Conservation (phyloP, 2,113 vertebrate genomes). For the Colinus virginianus region DNA sequence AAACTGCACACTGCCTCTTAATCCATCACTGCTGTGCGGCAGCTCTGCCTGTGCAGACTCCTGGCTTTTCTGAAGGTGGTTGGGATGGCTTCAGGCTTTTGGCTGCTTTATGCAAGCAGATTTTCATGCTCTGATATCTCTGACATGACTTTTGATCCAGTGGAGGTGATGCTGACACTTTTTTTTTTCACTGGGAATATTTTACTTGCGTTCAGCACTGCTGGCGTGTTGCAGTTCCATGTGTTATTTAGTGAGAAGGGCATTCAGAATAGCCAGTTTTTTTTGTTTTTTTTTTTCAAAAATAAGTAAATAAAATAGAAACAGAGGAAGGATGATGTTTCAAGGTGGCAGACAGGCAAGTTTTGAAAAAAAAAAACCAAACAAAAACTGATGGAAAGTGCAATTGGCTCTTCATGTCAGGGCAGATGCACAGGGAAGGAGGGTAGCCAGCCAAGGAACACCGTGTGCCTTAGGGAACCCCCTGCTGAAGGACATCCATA, state of each 20-base stretch:
- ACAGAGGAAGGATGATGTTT: not conserved
- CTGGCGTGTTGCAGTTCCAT: not conserved
- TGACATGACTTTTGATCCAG: conserved; percentile 66
- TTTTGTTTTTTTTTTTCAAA: not conserved
- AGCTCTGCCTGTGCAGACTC: not conserved
- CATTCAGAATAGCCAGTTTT: not conserved
- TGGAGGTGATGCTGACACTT: conserved; percentile 33
- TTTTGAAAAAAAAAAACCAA: not conserved
- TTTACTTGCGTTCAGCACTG: conserved; percentile 22
- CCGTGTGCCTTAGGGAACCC: not conserved
- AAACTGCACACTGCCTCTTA: not conserved
- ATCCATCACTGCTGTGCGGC: not conserved
- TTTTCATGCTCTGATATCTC: conserved; percentile 61
- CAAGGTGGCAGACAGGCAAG: not conserved
- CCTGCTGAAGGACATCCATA: conserved; percentile 52
- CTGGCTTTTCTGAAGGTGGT: not conserved
- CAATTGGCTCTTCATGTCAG: not conserved
- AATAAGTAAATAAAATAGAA: not conserved
- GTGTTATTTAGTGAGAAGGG: not conserved
- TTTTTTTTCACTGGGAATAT: conserved; percentile 53
- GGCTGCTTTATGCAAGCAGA: conserved; percentile 57
- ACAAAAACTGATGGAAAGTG: not conserved
- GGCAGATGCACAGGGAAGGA: not conserved
- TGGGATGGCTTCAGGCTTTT: conserved; percentile 60
- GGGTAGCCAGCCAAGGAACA: conserved; percentile 14